phyloP scores from a whole-genome alignment of 2,113 vertebrate genomes.

The Sapajus apella region DNA sequence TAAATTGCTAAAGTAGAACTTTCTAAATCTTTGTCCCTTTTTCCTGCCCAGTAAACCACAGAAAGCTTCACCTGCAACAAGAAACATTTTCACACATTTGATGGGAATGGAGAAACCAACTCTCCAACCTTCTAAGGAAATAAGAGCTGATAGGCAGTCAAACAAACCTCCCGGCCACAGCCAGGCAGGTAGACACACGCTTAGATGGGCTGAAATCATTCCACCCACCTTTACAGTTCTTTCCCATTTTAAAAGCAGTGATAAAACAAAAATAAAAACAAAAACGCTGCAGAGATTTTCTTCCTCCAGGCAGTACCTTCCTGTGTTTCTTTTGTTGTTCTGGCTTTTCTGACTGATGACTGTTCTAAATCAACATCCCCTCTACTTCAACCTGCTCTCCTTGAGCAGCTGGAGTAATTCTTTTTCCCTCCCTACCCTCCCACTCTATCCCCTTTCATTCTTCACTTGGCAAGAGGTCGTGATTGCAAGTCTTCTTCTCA shows the following conservation, averaged over 20 bases:
- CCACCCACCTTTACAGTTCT: constrained; percentile 60
- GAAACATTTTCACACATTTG: background rate
- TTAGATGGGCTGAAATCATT: constrained; percentile 79
- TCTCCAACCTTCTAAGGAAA: constrained; percentile 66
- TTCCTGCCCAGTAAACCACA: constrained; percentile 32
- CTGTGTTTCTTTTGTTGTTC: constrained; percentile 47
- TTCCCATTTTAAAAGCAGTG: constrained; percentile 77
- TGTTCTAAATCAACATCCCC: constrained; percentile 28
- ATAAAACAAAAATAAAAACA: constrained; percentile 54
- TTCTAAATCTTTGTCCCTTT: background rate
- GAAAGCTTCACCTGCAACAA: background rate
- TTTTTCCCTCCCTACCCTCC: background rate
- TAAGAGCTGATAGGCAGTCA: constrained; percentile 62
- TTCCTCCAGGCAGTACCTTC: constrained; percentile 47
- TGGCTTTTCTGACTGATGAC: constrained; percentile 53
- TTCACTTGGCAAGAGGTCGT: background rate
- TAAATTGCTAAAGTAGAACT: background rate
- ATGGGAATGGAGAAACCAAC: constrained; percentile 33
- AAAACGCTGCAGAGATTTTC: constrained; percentile 63
- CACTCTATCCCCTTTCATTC: background rate
- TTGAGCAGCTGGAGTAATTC: background rate
- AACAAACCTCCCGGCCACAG: constrained; percentile 79
- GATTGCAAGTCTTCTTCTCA: background rate
- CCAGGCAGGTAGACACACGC: constrained; percentile 79
- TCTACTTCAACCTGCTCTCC: background rate